A percentile compares a stretch with the other conserved stretches of the same genome.
Conservation (phyloP, 1,140 invertebrate species). For the Dufourea novaeangliae region DNA sequence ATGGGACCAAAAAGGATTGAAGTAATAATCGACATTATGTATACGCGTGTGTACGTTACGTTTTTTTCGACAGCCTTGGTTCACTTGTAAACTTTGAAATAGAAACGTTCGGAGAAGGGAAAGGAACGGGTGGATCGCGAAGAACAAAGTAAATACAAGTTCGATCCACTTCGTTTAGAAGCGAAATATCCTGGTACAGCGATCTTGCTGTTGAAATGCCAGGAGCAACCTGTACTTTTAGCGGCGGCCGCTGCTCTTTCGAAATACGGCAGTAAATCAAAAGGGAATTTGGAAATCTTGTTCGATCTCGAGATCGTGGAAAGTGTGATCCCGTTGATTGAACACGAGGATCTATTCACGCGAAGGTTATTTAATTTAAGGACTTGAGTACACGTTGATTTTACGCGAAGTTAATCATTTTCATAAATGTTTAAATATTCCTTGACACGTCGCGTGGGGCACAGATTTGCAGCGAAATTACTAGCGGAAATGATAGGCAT, state of each 20-base stretch:
- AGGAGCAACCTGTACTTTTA: constrained; percentile 69
- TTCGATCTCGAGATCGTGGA: constrained; percentile 71
- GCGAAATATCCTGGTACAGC: constrained; percentile 69
- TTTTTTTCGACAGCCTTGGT: neutral
- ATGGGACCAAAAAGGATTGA: constrained; percentile 30
- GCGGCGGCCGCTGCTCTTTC: constrained; percentile 68
- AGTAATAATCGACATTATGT: constrained; percentile 19
- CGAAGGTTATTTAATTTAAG: constrained; percentile 62
- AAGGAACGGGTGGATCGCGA: constrained; percentile 54
- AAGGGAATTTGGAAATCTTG: constrained; percentile 65
- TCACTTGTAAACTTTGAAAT: neutral
- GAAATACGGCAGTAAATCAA: constrained; percentile 68
- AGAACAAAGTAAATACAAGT: constrained; percentile 47
- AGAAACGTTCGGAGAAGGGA: constrained; percentile 58
- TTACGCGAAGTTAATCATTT: neutral
- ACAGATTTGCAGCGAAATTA: constrained; percentile 75
- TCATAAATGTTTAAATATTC: neutral
- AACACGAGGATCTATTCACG: constrained; percentile 73
- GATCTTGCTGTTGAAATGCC: constrained; percentile 70
- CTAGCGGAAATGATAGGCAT: constrained; percentile 72
- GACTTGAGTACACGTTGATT: neutral
- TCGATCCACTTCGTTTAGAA: constrained; percentile 65
- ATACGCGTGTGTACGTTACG: too few relatives aligned
- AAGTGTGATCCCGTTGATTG: constrained; percentile 65
- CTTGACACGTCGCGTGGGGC: neutral